Evolutionary conservation across 2,888 invertebrate species (phyloP).

Genomic region (Alloscopus bannaensis): DNA sequence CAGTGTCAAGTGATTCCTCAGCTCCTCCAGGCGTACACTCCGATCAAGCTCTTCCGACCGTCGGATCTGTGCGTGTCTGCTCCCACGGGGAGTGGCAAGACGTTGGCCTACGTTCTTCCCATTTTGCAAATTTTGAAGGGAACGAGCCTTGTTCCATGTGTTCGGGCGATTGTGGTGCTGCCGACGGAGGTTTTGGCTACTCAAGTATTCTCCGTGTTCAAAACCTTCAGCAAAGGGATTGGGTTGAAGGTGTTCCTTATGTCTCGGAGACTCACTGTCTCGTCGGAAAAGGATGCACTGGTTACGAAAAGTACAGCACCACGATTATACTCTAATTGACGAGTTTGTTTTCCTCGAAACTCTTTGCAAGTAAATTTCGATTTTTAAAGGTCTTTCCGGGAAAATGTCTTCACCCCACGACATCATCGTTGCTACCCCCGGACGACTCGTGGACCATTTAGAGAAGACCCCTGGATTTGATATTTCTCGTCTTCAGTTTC

Average conservation of each 20-base stretch:
- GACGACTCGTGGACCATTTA: slow-evolving; percentile 93
- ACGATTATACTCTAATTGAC: not conserved
- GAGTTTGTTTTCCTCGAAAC: not conserved
- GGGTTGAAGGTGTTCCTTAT: slow-evolving; percentile 82
- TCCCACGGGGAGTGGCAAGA: slow-evolving; percentile 78
- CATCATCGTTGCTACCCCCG: slow-evolving; percentile 94
- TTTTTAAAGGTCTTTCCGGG: slow-evolving; percentile 59
- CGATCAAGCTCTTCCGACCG: slow-evolving; percentile 82
- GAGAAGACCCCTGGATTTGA: slow-evolving; percentile 88
- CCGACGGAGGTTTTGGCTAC: slow-evolving; percentile 72
- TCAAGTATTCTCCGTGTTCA: slow-evolving; percentile 73
- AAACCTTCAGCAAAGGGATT: slow-evolving; percentile 82
- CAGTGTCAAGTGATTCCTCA: slow-evolving; percentile 87
- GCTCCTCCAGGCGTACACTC: slow-evolving; percentile 81
- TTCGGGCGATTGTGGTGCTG: slow-evolving; percentile 70
- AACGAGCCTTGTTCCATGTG: slow-evolving; percentile 55
- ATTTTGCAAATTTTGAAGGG: slow-evolving; percentile 75
- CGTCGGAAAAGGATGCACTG: slow-evolving; percentile 67
- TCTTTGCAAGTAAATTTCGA: not conserved
- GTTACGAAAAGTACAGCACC: slow-evolving; percentile 52
- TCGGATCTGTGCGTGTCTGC: slow-evolving; percentile 89
- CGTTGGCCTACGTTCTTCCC: slow-evolving; percentile 79
- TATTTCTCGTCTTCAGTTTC: slow-evolving; percentile 83
- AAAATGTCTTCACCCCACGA: slow-evolving; percentile 77
- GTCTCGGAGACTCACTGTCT: slow-evolving; percentile 65